Base-by-base conservation (phyloP, 2,113 vertebrate genomes). In the Pomatorhinus ruficollis region DNA sequence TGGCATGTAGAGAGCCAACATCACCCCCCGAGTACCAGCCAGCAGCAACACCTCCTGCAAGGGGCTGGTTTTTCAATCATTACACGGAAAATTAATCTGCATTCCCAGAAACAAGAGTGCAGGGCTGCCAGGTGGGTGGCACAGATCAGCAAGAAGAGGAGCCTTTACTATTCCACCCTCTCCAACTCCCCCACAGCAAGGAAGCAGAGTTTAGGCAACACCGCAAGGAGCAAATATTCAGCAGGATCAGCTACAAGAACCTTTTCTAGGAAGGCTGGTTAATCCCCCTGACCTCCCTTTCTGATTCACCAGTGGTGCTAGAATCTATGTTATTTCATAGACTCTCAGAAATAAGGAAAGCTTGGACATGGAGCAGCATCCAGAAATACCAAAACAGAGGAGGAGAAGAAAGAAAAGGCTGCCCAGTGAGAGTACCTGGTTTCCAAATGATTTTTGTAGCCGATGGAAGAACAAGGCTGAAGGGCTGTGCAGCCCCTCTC, bases 121-220 rank as follows among this genome's bases (percentile, higher is more conserved):
- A 35, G 65, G 64, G 76, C 77, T 95, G 77, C 81, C 94, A 87
- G 69, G 84, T 81, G 59, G 90, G 81, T 49, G 68, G 83, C 83
- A 94, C 6, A 54, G 53, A 56, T 10, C 6, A 6, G 72, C 40
- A 77, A 61, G 50, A 71, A 76, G 76, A 91, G 27, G 13, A 91
- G 28, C 33, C 52, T 75, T 93, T 65, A 31, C 63, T 69, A 33
- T 86, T 47, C 74, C 37, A 35, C 44, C 27, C 60, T 76, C 61
- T 88, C 45, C 74, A 37, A 28, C 53, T 76, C 78, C 68, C 50
- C 19, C 37, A 15, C 31, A 53, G 37, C 15, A 0, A 9, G 10
- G 45, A 83, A 86, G 37, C 2, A 9, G 7, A 70, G 60, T 63
- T 95, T 50, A 54, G 74, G 60, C 61, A 91, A 87, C 60, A 12